These are phyloP conservation scores for Tupiocoris notatus DNA, from an alignment of 2,888 invertebrate genomes.

Conservation along the genomic window DNA sequence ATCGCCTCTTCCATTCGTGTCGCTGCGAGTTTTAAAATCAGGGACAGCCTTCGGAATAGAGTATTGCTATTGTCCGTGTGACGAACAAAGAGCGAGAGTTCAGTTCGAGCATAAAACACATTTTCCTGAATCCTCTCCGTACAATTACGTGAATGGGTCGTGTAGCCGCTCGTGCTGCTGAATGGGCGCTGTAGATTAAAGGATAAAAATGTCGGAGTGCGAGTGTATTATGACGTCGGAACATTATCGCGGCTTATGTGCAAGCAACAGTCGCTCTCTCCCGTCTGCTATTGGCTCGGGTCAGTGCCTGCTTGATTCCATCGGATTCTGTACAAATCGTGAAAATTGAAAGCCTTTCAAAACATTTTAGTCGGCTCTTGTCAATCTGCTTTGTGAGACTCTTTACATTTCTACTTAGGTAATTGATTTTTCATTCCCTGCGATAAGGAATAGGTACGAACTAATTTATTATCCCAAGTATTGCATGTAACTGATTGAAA, in stretches of 20 bases:
- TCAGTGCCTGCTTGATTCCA: conserved; percentile 3
- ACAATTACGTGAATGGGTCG: conserved; percentile 23
- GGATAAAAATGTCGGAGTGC: conserved; percentile 11
- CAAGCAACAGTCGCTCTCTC: not conserved
- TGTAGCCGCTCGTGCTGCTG: conserved; percentile 16
- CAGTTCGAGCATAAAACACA: conserved; percentile 8
- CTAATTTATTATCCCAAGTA: no score
- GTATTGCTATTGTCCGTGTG: not conserved
- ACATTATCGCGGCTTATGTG: conserved; percentile 16
- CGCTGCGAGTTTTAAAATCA: not conserved
- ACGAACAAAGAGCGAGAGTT: not conserved
- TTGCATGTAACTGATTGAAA: no score
- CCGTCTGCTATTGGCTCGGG: conserved; percentile 21
- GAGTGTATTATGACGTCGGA: conserved; percentile 9
- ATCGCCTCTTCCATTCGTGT: no score
- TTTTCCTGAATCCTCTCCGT: conserved; percentile 14
- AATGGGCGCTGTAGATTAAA: conserved; percentile 23
- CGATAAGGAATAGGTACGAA: no score
- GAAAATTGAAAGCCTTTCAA: no score
- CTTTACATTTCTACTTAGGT: no score
- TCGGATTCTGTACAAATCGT: no score
- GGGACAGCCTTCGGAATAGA: not conserved
- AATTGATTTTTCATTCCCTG: no score
- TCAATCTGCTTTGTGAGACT: no score
- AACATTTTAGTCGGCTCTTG: no score